These are phyloP conservation scores for Orthonychiurus folsomi DNA, from an alignment of 2,888 invertebrate species.

Conservation along the genomic window DNA sequence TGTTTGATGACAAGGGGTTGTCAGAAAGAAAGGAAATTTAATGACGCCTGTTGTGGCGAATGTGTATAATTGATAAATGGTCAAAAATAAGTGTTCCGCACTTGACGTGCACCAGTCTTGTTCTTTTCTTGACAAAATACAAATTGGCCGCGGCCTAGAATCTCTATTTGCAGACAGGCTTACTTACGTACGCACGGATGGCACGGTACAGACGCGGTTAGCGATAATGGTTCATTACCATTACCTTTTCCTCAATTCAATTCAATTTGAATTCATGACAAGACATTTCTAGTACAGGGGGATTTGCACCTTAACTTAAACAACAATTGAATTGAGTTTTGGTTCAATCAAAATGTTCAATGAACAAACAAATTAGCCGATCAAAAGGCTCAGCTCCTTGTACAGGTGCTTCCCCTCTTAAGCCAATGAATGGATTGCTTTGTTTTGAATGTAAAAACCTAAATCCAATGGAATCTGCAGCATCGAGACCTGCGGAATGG, in stretches of 20 bases:
- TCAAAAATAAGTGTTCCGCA: too few species aligned
- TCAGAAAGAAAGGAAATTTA: background rate
- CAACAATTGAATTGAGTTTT: background rate
- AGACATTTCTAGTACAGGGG: background rate
- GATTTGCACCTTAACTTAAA: background rate
- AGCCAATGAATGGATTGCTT: too few species aligned
- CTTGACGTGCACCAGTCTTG: too few species aligned
- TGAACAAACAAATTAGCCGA: background rate
- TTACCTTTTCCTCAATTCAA: background rate
- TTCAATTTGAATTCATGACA: background rate
- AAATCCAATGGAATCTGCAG: too few species aligned
- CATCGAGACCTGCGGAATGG: too few species aligned
- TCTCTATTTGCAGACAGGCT: too few species aligned
- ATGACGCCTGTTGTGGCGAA: background rate
- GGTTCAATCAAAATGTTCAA: background rate
- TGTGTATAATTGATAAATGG: background rate
- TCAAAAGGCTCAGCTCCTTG: background rate
- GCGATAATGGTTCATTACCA: background rate
- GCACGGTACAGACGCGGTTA: too few species aligned
- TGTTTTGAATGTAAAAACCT: too few species aligned
- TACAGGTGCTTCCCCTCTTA: too few species aligned
- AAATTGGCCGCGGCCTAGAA: background rate
- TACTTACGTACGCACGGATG: too few species aligned
- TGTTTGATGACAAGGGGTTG: background rate
- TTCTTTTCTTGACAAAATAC: background rate